A percentile compares a stretch with the other conserved stretches of the same genome.
phyloP scores from a whole-genome alignment of 1,140 invertebrate species.

The Araneus ventricosus region DNA sequence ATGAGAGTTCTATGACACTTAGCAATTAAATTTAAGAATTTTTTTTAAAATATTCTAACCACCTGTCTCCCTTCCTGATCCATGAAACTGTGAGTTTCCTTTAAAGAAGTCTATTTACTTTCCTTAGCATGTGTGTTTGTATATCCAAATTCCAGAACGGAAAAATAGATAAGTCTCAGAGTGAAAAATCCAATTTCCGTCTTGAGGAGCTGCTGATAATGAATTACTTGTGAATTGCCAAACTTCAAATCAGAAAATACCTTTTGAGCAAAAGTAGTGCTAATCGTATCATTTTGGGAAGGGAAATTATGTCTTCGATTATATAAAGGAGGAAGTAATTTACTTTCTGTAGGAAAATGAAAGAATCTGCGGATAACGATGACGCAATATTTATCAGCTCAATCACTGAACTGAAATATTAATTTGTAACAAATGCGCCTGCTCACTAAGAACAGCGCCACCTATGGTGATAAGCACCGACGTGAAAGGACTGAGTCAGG shows the following conservation, averaged over 20 bases:
- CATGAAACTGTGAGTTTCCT: background rate
- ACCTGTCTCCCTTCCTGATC: background rate
- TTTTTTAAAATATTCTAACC: background rate
- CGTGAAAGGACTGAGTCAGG: no score
- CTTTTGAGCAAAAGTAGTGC: background rate
- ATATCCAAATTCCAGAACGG: background rate
- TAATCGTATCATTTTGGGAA: background rate
- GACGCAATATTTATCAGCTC: background rate
- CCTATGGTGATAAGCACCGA: no score
- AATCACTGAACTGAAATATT: background rate
- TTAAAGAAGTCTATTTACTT: background rate
- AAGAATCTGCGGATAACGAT: background rate
- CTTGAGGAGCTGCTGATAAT: background rate
- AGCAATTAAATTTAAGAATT: conserved; percentile 19
- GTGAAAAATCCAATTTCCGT: conserved; percentile 40
- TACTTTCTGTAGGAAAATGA: background rate
- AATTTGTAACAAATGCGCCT: no score
- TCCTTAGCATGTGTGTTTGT: no score
- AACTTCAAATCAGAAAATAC: conserved; percentile 32
- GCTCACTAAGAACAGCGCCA: no score
- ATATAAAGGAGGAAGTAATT: background rate
- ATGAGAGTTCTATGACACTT: background rate
- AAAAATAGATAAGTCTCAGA: background rate
- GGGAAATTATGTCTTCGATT: background rate
- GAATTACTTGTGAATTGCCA: background rate